These are phyloP conservation scores for Tachina fera DNA, from an alignment of 2,888 invertebrate species.

Conservation along the genomic window DNA sequence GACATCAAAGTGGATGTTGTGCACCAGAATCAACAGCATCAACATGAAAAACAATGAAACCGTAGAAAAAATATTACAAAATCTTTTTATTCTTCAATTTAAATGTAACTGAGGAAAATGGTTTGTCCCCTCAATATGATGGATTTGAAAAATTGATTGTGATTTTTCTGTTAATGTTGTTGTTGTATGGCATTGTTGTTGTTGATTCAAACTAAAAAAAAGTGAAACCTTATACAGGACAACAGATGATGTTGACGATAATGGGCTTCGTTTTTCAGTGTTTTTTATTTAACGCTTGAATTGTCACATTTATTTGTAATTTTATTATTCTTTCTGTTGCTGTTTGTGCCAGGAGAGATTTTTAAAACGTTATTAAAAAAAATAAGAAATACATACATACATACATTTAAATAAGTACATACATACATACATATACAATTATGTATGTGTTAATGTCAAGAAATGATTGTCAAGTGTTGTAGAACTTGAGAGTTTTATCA, in stretches of 20 bases:
- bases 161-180: background rate
- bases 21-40: conserved; percentile 4
- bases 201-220: conserved; percentile 8
- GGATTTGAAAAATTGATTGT: conserved; percentile 39
- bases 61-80: conserved; percentile 32
- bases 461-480: conserved; percentile 13
- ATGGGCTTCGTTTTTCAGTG: conserved; percentile 36
- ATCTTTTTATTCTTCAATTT: conserved; percentile 28
- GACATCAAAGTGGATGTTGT: conserved; percentile 62
- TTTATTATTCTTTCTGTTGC: conserved; percentile 18
- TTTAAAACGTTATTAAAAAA: conserved; percentile 17
- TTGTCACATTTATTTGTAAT: conserved; percentile 45
- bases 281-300: conserved; percentile 52
- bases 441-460: conserved; percentile 31
- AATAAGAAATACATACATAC: background rate
- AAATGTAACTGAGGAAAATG: conserved; percentile 32
- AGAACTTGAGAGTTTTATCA: background rate
- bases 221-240: conserved; percentile 56
- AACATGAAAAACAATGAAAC: conserved; percentile 45
- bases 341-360: background rate
- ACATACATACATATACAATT: no score
- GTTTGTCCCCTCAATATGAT: conserved; percentile 13
- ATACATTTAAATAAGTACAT: no score
- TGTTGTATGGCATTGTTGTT: background rate
- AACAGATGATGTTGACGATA: conserved; percentile 50